Evolutionary conservation across 64 coral and sea anemone genomes (phyloP).

Genomic region (Trachythela sp.): DNA sequence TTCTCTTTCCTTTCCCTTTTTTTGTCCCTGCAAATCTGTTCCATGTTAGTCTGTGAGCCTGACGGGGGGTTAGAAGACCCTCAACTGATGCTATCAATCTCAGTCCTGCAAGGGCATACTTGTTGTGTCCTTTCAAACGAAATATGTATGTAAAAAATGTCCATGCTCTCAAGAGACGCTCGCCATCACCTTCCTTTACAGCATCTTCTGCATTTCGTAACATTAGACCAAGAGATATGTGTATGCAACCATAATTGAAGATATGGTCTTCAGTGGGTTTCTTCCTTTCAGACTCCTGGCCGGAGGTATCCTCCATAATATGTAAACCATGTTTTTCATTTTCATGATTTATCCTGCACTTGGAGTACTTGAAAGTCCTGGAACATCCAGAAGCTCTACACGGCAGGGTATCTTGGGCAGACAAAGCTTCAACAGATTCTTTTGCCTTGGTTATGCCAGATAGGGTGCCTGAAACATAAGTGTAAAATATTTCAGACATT

Average conservation of each 20-base stretch:
- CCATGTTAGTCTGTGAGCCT: slow-evolving; percentile 46
- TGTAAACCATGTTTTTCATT: slow-evolving; percentile 2
- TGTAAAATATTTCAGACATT: neutral
- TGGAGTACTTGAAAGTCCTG: slow-evolving; percentile 6
- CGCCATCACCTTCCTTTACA: slow-evolving; percentile 65
- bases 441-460: neutral
- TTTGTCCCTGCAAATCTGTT: slow-evolving; percentile 34
- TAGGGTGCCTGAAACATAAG: neutral
- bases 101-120: slow-evolving; percentile 54
- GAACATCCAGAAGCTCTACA: neutral
- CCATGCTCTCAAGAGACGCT: slow-evolving; percentile 32
- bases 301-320: neutral
- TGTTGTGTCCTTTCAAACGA: neutral
- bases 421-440: too few species aligned
- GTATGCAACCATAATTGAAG: slow-evolving; percentile 60
- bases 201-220: slow-evolving; percentile 51
- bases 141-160: slow-evolving; percentile 44
- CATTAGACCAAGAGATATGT: slow-evolving; percentile 46
- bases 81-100: neutral
- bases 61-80: slow-evolving; percentile 10
- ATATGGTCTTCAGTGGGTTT: slow-evolving; percentile 28
- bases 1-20: neutral
- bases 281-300: neutral
- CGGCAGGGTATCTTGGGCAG: neutral
- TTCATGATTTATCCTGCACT: slow-evolving; percentile 43